Percentiles rank a stretch among this genome's conserved stretches.
These are phyloP conservation scores for Catostomus latipinnis DNA, from an alignment of 2,797 vertebrate genomes.

Conservation along the genomic window DNA sequence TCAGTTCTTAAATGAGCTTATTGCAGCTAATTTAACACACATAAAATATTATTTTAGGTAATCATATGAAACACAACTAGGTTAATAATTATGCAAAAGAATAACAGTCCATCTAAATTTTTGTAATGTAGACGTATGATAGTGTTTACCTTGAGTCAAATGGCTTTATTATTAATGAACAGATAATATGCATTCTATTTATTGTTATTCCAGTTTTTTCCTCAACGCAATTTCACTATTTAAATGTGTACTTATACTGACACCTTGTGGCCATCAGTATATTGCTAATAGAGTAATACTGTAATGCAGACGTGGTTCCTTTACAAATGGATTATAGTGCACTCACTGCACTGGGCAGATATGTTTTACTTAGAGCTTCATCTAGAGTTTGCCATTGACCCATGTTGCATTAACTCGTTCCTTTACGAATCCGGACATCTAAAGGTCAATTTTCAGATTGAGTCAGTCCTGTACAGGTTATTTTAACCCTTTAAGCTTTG, in stretches of 20 bases:
- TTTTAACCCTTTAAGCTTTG: too few relatives aligned
- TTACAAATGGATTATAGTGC: neutral
- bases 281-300: neutral
- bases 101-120: neutral
- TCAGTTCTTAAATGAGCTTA: neutral
- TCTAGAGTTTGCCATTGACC: neutral
- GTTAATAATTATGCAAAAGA: neutral
- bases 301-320: too few relatives aligned
- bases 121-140: neutral
- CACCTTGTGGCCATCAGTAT: slow-evolving; percentile 61
- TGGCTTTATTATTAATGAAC: neutral
- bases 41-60: neutral
- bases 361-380: neutral
- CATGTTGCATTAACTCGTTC: neutral
- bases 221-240: neutral
- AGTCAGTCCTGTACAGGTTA: too few relatives aligned
- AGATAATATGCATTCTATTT: neutral
- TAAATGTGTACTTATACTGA: slow-evolving; percentile 49
- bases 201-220: neutral
- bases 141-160: neutral
- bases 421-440: neutral
- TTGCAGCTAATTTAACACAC: neutral
- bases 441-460: too few relatives aligned
- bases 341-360: neutral
- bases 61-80: neutral